Conservation (phyloP, 2,113 vertebrate species). For the Anolis sagrei region DNA sequence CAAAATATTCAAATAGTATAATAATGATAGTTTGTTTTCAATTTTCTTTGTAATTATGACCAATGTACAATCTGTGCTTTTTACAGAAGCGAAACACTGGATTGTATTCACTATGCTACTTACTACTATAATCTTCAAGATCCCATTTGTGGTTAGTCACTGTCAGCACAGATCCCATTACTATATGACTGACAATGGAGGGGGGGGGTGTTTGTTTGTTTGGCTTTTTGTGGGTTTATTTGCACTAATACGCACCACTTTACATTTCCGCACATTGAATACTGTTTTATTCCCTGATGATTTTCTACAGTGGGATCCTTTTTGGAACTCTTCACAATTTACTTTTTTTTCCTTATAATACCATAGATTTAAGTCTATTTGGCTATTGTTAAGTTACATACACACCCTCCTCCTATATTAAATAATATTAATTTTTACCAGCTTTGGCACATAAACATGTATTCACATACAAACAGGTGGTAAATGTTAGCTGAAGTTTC, state of each 20-base stretch:
- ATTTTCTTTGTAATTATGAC: neutral
- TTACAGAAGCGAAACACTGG: neutral
- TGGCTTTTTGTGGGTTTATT: too few species aligned
- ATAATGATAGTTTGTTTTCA: neutral
- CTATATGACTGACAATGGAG: neutral
- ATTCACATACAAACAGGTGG: conserved; percentile 45
- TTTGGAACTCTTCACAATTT: neutral
- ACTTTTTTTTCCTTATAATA: too few species aligned
- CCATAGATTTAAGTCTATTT: neutral
- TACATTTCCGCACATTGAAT: neutral
- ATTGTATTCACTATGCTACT: neutral
- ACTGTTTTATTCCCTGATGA: neutral
- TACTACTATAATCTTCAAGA: neutral
- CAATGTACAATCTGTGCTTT: neutral
- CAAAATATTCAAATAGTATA: neutral
- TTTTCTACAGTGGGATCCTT: neutral
- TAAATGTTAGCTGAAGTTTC: conserved; percentile 43
- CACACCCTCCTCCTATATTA: neutral
- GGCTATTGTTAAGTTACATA: neutral
- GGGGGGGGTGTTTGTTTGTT: too few species aligned
- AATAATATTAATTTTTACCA: neutral
- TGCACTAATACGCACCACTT: neutral
- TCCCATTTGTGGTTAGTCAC: neutral
- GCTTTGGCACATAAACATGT: neutral
- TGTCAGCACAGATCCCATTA: neutral